Percentiles rank a stretch among this genome's conserved stretches.
phyloP scores from a whole-genome alignment of 2,113 vertebrate genomes.

The Trichomycterus rosablanca region DNA sequence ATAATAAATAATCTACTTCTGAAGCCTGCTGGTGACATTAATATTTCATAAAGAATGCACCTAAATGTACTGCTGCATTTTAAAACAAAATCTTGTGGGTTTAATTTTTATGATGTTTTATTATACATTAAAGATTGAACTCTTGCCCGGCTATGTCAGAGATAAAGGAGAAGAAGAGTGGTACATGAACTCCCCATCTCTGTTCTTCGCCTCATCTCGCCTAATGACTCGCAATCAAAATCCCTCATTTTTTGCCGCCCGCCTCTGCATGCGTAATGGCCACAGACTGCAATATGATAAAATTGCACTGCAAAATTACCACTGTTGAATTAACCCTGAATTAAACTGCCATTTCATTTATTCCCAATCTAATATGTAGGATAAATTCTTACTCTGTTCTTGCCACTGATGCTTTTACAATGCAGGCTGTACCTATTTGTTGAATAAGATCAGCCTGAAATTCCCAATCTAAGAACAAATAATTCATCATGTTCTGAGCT shows the following conservation, averaged over 20 bases:
- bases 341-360: conserved; percentile 20
- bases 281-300: conserved; percentile 26
- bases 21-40: conserved; percentile 50
- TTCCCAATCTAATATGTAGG: conserved; percentile 2
- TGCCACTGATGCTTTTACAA: conserved; percentile 1
- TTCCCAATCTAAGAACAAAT: not conserved
- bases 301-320: conserved; percentile 26
- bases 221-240: conserved; percentile 35
- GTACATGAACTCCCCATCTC: conserved; percentile 13
- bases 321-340: conserved; percentile 29
- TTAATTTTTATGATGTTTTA: conserved; percentile 57
- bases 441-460: not conserved
- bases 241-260: conserved; percentile 35
- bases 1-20: conserved; percentile 59
- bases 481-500: conserved; percentile 10
- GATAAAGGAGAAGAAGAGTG: conserved; percentile 19
- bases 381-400: conserved; percentile 3
- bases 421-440: not conserved
- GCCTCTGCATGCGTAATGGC: conserved; percentile 27
- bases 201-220: conserved; percentile 10
- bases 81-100: conserved; percentile 51
- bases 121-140: conserved; percentile 54
- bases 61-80: conserved; percentile 54
- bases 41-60: conserved; percentile 59
- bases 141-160: conserved; percentile 16